phyloP scores from a whole-genome alignment of 2,113 vertebrate genomes.

The mouse (Mus musculus) region GRCm39 chr9:105677501-105678000 shows the following conservation, averaged over 20 bases:
- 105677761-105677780: not conserved
- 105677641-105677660: not conserved
- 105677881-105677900: no score
- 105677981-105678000: not conserved
- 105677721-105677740: no score
- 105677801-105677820: not conserved
- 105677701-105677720: not conserved
- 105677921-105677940: not conserved
- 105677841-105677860: not conserved
- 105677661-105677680: not conserved
- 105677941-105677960: no score
- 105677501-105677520: no score
- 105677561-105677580: not conserved
- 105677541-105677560: not conserved
- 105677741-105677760: no score
- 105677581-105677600: not conserved
- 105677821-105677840: not conserved
- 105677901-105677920: not conserved
- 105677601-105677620: not conserved
- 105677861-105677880: not conserved
- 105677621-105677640: not conserved
- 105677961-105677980: not conserved
- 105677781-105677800: rapidly evolving
- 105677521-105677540: no score
- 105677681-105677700: not conserved